Evolutionary conservation across 2,113 vertebrate species (phyloP), one percentile per base, ranked within the genome.

Genomic region (Percina caprodes): DNA sequence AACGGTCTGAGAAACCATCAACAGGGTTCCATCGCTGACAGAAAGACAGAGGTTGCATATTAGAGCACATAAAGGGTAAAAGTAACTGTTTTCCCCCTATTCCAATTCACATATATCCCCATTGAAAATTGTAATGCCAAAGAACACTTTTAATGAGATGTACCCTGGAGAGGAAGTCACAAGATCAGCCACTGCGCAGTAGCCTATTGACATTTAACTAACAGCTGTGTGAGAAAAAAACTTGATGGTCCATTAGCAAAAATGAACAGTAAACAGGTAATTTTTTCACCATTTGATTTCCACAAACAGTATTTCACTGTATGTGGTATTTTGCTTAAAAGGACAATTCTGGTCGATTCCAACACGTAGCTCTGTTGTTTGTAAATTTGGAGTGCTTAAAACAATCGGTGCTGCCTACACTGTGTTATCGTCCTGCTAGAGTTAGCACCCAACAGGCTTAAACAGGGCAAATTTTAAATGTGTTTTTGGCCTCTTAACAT

Each of bases 21-120:
- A 99, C 95, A 0, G 98, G 98, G 93, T 99, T 99, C 98, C 98
- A 99, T 49, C 98, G 96, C 98, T 99, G 87, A 55, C 10, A 78
- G 8, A 72, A 18, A 79, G 18, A 83, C 6, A 69, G n/a, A 73
- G 7, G 56, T 7, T n/a, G 26, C 18, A 19, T 10, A 42, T 70
- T 19, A 68, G 23, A 46, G 8, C 33, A 16, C 48, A 63, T 3
- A 26, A 6, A 9, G 14, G 54, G 51, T n/a, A 2, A 45, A 55
- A 65, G 62, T 24, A 16, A 55, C 6, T 2, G 10, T 9, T 26
- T 24, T 14, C 18, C 51, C 21, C 5, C 3, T 46, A 15, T 59
- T 59, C 16, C 8, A 65, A 35, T 42, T 4, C 14, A 35, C 48
- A 6, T 16, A 4, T 6, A 6, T 10, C 18, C 19, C 11, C 21